Base-by-base conservation (phyloP, 2,888 invertebrate species). In the Diarsia mendica region DNA sequence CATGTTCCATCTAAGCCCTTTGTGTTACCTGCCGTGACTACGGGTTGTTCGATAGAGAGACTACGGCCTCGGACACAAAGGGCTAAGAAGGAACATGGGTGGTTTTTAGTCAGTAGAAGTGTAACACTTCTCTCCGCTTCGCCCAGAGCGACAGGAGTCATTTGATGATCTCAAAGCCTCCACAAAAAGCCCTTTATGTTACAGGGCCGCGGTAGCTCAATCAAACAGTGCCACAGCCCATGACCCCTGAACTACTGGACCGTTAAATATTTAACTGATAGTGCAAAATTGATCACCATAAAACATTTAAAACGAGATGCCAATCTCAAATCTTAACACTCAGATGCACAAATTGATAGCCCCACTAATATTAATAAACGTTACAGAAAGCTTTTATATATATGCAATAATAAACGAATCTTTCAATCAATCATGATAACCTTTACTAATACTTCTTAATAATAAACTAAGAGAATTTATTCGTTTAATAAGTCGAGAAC, bases 361-460 rank as follows among this genome's bases (percentile, higher is more conserved):
- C 13, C 11, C 39, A 10, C 6, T 55, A 63, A 77, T 68, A 73
- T 77, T 73, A 85, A 80, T 82, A 80, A 84, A 79, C 44, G 75
- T 69, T 79, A 23, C 44, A 71, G 78, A 85, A 82, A 46, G 70
- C 80, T 79, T 80, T 83, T 81, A 78, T 76, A 23, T 81, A 77
- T 72, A n/a, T 28, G 72, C 72, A 28, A 28, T 28, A 77, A 84
- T 75, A 82, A 73, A 82, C 68, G 73, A 80, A 87, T 85, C 87
- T 63, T 23, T 85, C 75, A 71, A 84, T 80, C 82, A 86, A 92
- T 91, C 89, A 55, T 75, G 90, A 90, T 93, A 90, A 91, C 93
- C 92, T 92, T 92, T 90, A 5, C 73, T 89, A 91, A 90, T 89
- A 83, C 87, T 85, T 85, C 84, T 87, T 90, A 92, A 92, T 92